Evolutionary conservation across 1,140 invertebrate genomes (phyloP), one percentile per base, ranked within the genome.

Genomic region (Procambarus clarkii): DNA sequence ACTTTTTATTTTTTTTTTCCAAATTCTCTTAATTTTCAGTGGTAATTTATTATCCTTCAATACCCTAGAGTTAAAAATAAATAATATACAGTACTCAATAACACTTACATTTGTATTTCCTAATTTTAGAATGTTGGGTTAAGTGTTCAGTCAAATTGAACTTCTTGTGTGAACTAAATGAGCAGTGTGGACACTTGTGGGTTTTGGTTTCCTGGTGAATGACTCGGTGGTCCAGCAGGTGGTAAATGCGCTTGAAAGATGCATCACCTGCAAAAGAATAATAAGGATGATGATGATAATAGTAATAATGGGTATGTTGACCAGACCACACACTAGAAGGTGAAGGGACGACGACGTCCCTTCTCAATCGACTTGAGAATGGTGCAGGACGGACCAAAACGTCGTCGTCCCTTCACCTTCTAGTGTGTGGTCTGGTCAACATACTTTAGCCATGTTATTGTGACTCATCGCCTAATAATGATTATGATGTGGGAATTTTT

Each of bases 191-290:
- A 93, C 95, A 96, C 82, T 94, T 94, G 93, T 86, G 79, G 5
- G 46, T 69, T 15, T 86, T 85, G 44, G 60, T 95, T 79, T 95
- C 95, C 18, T 94, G 94, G 91, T 96, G 96, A 50, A 94, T 94
- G 88, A 95, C 94, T 48, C 95, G 94, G 94, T 96, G 96, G 3
- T 95, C 94, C 24, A 96, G 93, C 48, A 96, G 92, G n/a, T 94
- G 94, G 48, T 95, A 95, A 46, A 96, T 95, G 76, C 95, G 94
- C 81, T 95, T 95, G 79, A 94, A 94, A 5, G 92, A 94, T 92
- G 93, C 94, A n/a, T 94, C 93, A 93, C 94, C 93, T 94, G 88
- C 4, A 54, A 8, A 54, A 54, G 13, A 9, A 13, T 54, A 54
- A 87, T 60, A 58, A 87, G 24, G 54, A 71, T 54, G 50, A 0